Percentiles rank a stretch among this genome's conserved stretches.
phyloP scores from a whole-genome alignment of 2,888 invertebrate species.

The Calliopum simillimum region DNA sequence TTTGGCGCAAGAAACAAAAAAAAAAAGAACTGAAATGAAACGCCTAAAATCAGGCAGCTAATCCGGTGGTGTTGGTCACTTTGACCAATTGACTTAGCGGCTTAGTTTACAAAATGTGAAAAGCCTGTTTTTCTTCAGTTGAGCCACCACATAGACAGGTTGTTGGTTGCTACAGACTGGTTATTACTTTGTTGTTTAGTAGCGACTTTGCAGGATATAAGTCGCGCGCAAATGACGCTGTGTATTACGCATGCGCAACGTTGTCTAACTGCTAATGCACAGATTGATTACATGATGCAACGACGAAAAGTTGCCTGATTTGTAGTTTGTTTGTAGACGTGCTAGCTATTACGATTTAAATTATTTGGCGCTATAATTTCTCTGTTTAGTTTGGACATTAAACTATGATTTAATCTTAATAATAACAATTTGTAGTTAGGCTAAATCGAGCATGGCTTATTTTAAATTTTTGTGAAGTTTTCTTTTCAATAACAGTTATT shows the following conservation, averaged over 20 bases:
- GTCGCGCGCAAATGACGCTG: neutral
- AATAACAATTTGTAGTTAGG: neutral
- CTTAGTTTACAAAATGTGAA: slow-evolving; percentile 18
- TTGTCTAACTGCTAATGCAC: neutral
- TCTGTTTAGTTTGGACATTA: neutral
- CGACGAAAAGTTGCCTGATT: too few species aligned
- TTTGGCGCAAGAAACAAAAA: neutral
- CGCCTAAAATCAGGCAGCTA: neutral
- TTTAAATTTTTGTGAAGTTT: neutral
- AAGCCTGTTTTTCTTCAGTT: slow-evolving; percentile 9
- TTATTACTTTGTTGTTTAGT: neutral
- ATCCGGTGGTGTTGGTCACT: neutral
- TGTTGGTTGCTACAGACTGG: too few species aligned
- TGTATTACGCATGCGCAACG: slow-evolving; percentile 17
- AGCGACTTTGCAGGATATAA: too few species aligned
- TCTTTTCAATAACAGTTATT: too few species aligned
- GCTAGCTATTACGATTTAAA: neutral
- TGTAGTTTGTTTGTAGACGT: too few species aligned
- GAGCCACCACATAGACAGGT: neutral
- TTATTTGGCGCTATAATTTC: slow-evolving; percentile 17
- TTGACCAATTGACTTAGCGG: slow-evolving; percentile 32
- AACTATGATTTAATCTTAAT: slow-evolving; percentile 20
- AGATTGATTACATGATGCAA: slow-evolving; percentile 15
- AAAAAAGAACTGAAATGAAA: neutral
- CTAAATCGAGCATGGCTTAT: neutral